A percentile compares a stretch with the other conserved stretches of the same genome.
These are phyloP conservation scores for Microcebus tavaratra DNA, from an alignment of 2,113 vertebrate genomes.

Conservation along the genomic window DNA sequence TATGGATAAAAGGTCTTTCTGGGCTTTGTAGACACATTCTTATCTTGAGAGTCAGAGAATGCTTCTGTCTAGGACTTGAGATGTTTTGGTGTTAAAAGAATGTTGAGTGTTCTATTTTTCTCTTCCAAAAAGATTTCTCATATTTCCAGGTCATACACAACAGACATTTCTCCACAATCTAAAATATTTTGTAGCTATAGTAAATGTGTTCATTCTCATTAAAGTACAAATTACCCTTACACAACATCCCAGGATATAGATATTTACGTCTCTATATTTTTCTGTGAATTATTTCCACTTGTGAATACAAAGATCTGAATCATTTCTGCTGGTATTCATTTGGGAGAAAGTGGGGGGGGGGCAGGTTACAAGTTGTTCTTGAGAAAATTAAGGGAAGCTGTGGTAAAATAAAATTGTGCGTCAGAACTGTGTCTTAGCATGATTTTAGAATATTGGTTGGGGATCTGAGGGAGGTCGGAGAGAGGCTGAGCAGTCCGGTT, in stretches of 20 bases:
- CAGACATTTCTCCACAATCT: background rate
- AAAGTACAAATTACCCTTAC: background rate
- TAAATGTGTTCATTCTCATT: slow-evolving; percentile 17
- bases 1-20: background rate
- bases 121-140: background rate
- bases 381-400: background rate
- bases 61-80: background rate
- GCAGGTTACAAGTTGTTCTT: background rate
- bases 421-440: background rate
- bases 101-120: background rate
- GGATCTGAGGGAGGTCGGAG: background rate
- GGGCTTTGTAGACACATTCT: background rate
- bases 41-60: slow-evolving; percentile 32
- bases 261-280: slow-evolving; percentile 42
- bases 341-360: background rate
- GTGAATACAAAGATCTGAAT: background rate
- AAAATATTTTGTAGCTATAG: background rate
- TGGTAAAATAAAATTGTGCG: background rate
- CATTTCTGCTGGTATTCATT: background rate
- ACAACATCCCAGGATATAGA: background rate
- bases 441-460: background rate
- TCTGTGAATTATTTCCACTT: slow-evolving; percentile 17
- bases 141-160: slow-evolving; percentile 10
- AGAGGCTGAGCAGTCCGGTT: background rate
- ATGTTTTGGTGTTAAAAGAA: background rate